These are phyloP conservation scores for Alligator sinensis DNA, from an alignment of 2,113 vertebrate genomes.

Conservation along the genomic window DNA sequence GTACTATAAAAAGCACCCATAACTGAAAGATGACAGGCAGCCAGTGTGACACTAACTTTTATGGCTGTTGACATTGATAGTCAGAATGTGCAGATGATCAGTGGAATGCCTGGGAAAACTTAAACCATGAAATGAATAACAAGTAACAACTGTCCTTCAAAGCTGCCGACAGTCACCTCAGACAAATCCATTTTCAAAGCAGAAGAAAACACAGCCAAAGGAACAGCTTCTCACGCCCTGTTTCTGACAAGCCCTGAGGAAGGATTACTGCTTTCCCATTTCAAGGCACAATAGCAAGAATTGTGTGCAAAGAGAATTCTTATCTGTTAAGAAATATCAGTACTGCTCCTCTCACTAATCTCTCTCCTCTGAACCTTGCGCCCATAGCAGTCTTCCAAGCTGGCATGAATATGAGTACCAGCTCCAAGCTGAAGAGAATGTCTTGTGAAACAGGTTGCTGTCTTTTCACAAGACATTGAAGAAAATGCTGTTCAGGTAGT, in stretches of 20 bases:
- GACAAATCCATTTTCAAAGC: conserved; percentile 35
- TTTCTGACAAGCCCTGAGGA: conserved; percentile 42
- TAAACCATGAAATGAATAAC: neutral
- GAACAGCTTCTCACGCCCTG: conserved; percentile 8
- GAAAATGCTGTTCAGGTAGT: neutral
- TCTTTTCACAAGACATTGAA: neutral
- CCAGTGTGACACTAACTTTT: conserved; percentile 14
- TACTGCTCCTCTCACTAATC: conserved; percentile 23
- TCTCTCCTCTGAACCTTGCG: conserved; percentile 18
- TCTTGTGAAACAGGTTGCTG: neutral
- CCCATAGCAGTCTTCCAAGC: conserved; percentile 13
- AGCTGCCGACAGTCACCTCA: neutral
- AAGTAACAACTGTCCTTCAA: neutral
- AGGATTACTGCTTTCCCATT: conserved; percentile 20
- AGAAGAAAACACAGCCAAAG: neutral
- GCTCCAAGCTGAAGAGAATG: neutral
- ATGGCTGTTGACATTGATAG: neutral
- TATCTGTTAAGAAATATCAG: conserved; percentile 48
- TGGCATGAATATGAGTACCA: neutral
- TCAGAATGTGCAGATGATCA: fast-evolving
- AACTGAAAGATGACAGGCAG: conserved; percentile 8
- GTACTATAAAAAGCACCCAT: neutral
- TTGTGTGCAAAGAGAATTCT: conserved; percentile 23
- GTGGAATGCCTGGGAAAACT: conserved; percentile 13
- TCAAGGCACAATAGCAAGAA: neutral